Percentiles rank a stretch among this genome's conserved stretches.
Evolutionary conservation across 2,888 invertebrate genomes (phyloP).

Genomic region (Microctonus brassicae): DNA sequence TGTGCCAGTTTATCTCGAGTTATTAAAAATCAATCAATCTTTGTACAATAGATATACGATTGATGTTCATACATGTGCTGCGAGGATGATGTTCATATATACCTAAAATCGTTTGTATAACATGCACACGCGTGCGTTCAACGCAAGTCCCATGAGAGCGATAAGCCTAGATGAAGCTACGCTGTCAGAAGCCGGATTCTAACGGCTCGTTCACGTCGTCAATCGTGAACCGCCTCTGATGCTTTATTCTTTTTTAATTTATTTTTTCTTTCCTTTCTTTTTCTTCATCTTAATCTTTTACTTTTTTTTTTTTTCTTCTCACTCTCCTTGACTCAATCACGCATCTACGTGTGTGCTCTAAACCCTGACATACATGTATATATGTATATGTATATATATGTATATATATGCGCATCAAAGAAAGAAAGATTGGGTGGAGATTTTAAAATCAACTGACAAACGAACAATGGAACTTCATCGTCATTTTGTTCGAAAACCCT

Average conservation of each 20-base stretch:
- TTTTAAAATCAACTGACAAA: conserved; percentile 33
- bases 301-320: conserved; percentile 27
- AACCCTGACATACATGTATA: no score
- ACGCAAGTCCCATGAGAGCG: conserved; percentile 1
- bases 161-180: conserved; percentile 34
- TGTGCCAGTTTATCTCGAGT: conserved; percentile 65
- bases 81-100: conserved; percentile 48
- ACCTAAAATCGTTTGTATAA: not conserved
- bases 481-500: conserved; percentile 22
- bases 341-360: not conserved
- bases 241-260: conserved; percentile 7
- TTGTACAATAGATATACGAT: conserved; percentile 38
- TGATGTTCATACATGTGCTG: conserved; percentile 52
- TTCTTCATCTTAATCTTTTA: conserved; percentile 22
- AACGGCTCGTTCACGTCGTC: conserved; percentile 33
- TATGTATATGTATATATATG: not conserved
- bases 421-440: conserved; percentile 13
- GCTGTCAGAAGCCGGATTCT: conserved; percentile 46
- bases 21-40: conserved; percentile 68
- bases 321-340: conserved; percentile 10
- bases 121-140: not conserved
- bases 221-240: conserved; percentile 7
- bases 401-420: not conserved
- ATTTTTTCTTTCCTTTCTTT: conserved; percentile 13
- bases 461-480: conserved; percentile 27